Evolutionary conservation across 2,797 vertebrate genomes (phyloP), one percentile per base, ranked within the genome.

Genomic region (Alauda arvensis): DNA sequence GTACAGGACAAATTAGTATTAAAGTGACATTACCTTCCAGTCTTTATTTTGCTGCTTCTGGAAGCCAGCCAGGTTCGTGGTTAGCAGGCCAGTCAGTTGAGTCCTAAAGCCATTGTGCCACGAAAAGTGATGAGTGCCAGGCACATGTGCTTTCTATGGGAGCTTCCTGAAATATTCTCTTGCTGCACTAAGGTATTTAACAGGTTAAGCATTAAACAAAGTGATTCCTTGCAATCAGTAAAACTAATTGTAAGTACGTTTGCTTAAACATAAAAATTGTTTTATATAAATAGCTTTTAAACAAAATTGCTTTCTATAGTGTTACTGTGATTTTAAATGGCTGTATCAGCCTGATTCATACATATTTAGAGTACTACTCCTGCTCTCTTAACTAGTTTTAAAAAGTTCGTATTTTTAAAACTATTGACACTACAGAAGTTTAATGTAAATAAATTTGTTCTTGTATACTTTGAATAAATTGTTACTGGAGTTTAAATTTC

Each of bases 391-490:
- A 48, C 7, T 70, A 1, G 45, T 29, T 46, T 59, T 23, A 75
- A 88, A 62, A 5, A 5, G 18, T 39, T 28, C 4, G 3, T 88
- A 31, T 53, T 72, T 83, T 83, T 31, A 4, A 33, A 39, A 56
- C 59, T 75, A 33, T 6, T 62, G 34, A 42, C 5, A 8, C 28
- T 83, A 57, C 29, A 49, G 40, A 40, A 74, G 15, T 74, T 83
- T 72, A 61, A 74, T 19, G 8, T 63, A 10, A 53, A 39, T 61
- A 3, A 7, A 9, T 33, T 77, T 91, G 25, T 85, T 90, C 60
- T 48, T 90, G 39, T 1, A 18, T 68, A 52, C 25, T 67, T 53
- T 40, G 31, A 94, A 93, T 94, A 90, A 94, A 94, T 21, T 55
- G 37, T 13, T 65, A 48, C 12, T 57, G 51, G 59, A 40, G 60